phyloP scores from a whole-genome alignment of 2,888 invertebrate genomes.

The Glomeris marginata region DNA sequence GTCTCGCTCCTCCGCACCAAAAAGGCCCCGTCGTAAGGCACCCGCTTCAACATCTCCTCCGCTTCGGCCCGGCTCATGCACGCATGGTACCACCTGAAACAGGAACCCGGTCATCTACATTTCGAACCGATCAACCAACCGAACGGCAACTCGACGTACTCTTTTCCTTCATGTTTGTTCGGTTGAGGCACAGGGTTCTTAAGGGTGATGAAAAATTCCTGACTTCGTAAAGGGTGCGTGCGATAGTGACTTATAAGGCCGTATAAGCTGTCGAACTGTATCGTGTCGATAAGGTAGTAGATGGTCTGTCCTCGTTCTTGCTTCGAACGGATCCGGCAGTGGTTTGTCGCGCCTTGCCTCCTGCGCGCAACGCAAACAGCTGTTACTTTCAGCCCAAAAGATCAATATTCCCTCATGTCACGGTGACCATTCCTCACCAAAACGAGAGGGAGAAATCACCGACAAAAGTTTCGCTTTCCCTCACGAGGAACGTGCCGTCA shows the following conservation, averaged over 20 bases:
- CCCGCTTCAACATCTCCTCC: slow-evolving; percentile 70
- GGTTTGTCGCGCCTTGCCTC: slow-evolving; percentile 65
- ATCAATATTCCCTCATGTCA: no score
- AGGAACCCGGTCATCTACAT: no score
- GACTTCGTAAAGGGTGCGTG: slow-evolving; percentile 67
- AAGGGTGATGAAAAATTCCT: slow-evolving; percentile 74
- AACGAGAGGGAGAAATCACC: slow-evolving; percentile 92
- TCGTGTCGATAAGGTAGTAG: slow-evolving; percentile 75
- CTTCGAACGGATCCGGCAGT: slow-evolving; percentile 69
- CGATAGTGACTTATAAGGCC: slow-evolving; percentile 81
- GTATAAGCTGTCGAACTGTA: slow-evolving; percentile 81
- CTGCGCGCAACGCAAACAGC: no score
- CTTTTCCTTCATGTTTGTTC: slow-evolving; percentile 80
- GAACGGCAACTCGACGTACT: no score
- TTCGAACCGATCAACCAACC: no score
- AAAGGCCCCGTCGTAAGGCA: slow-evolving; percentile 83
- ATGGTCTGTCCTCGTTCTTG: slow-evolving; percentile 76
- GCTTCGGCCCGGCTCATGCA: slow-evolving; percentile 63
- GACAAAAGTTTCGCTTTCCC: slow-evolving; percentile 85
- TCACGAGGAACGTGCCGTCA: slow-evolving; percentile 81
- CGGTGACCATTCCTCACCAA: slow-evolving; percentile 49
- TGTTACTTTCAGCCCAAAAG: no score
- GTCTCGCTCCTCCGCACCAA: slow-evolving; percentile 82
- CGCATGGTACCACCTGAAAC: slow-evolving; percentile 62
- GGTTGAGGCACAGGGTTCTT: slow-evolving; percentile 89